Evolutionary conservation across 2,888 invertebrate genomes (phyloP).

Genomic region (Colostygia pectinataria): DNA sequence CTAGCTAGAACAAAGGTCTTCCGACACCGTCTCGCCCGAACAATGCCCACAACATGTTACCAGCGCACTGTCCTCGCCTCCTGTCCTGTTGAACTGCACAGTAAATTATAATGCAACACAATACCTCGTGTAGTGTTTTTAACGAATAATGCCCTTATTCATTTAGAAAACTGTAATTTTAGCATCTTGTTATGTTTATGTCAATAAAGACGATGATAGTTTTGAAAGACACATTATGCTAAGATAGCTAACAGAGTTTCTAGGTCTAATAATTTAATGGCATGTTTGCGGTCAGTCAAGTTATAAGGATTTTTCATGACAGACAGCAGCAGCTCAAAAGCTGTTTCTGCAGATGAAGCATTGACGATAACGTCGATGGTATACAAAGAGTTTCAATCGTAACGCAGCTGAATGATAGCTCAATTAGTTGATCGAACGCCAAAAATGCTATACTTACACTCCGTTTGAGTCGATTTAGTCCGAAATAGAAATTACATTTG

Average conservation of each 20-base stretch:
- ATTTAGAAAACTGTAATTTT: not conserved
- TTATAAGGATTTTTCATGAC: not conserved
- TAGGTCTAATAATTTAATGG: not conserved
- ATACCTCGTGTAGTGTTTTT: conserved; percentile 19
- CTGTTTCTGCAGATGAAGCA: conserved; percentile 4
- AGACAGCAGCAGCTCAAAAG: conserved; percentile 1
- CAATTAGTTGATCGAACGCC: conserved; percentile 4
- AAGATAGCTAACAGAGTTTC: too few relatives aligned
- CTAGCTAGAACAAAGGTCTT: conserved; percentile 72
- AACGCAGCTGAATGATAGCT: conserved; percentile 3
- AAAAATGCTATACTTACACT: not conserved
- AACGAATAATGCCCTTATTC: not conserved
- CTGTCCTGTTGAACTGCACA: conserved; percentile 45
- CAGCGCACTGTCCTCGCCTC: conserved; percentile 46
- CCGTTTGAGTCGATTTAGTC: conserved; percentile 2
- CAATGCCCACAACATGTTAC: conserved; percentile 56
- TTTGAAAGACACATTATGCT: too few relatives aligned
- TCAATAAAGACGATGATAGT: too few relatives aligned
- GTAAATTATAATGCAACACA: conserved; percentile 31
- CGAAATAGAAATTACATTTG: conserved; percentile 4
- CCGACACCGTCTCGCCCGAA: conserved; percentile 57
- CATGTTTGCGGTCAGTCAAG: not conserved
- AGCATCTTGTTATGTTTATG: not conserved
- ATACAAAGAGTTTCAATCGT: conserved; percentile 5
- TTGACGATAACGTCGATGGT: conserved; percentile 4